These are phyloP conservation scores for Lasioglossum zephyrum DNA, from an alignment of 2,888 invertebrate species.

Conservation along the genomic window DNA sequence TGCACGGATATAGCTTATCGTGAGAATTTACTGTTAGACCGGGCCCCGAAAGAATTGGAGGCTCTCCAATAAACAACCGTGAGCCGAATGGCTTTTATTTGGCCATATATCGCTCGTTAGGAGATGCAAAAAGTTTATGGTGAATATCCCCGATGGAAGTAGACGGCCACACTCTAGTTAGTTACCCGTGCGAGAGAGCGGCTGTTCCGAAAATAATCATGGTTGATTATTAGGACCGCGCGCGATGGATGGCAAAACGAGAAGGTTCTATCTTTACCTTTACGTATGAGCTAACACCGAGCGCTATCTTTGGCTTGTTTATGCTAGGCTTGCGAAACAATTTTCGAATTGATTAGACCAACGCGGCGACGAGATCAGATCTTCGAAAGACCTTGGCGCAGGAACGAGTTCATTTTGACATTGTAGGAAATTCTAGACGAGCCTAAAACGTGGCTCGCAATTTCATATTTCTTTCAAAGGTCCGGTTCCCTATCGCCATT, in stretches of 20 bases:
- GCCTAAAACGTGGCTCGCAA: too few species aligned
- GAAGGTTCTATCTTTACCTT: conserved; percentile 69
- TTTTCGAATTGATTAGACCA: conserved; percentile 65
- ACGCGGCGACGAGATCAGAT: conserved; percentile 48
- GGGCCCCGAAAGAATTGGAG: conserved; percentile 26
- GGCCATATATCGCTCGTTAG: conserved; percentile 20
- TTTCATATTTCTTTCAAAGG: neutral
- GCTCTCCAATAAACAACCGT: conserved; percentile 52
- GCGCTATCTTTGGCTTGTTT: conserved; percentile 73
- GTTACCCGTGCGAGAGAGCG: conserved; percentile 13
- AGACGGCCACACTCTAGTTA: neutral
- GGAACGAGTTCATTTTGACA: neutral
- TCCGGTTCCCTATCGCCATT: neutral
- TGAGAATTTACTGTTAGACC: conserved; percentile 12
- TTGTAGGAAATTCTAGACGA: too few species aligned
- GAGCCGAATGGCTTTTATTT: conserved; percentile 12
- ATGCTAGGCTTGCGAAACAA: conserved; percentile 65
- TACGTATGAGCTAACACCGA: conserved; percentile 64
- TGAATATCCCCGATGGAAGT: conserved; percentile 24
- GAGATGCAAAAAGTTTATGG: conserved; percentile 15
- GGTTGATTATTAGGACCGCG: conserved; percentile 54
- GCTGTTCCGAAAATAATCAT: conserved; percentile 65
- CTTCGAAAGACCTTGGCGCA: conserved; percentile 32
- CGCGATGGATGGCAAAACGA: conserved; percentile 53
- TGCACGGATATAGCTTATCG: conserved; percentile 1